Conservation (phyloP, 2,113 vertebrate species). For the Hydrolagus affinis region DNA sequence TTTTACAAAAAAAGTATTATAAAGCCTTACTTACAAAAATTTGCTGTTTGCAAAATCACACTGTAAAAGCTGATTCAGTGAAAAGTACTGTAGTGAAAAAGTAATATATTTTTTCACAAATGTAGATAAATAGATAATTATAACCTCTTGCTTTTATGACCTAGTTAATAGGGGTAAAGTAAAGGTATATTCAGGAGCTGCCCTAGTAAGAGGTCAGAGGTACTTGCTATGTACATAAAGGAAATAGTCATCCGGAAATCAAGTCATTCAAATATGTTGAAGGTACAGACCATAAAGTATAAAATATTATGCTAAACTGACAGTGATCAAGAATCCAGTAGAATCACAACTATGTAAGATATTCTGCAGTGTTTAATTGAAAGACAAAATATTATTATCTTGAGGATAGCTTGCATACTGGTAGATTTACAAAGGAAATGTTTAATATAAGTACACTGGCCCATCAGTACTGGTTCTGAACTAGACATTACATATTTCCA, state of each 20-base stretch:
- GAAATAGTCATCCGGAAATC: neutral
- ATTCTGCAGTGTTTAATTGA: slow-evolving; percentile 10
- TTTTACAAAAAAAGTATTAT: neutral
- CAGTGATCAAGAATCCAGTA: neutral
- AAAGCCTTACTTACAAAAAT: slow-evolving; percentile 23
- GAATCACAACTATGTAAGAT: neutral
- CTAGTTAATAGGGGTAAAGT: neutral
- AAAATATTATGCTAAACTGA: neutral
- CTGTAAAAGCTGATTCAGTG: slow-evolving; percentile 9
- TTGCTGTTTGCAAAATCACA: slow-evolving; percentile 15
- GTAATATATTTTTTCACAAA: slow-evolving; percentile 32
- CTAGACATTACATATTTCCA: neutral
- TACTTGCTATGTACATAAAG: neutral
- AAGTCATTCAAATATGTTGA: neutral
- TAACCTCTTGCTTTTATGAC: neutral
- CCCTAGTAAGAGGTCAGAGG: neutral
- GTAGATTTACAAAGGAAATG: slow-evolving; percentile 6
- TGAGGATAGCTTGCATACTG: neutral
- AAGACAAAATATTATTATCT: slow-evolving; percentile 1
- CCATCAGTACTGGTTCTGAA: neutral
- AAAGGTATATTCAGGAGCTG: neutral
- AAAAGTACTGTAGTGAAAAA: slow-evolving; percentile 20
- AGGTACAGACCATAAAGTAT: neutral
- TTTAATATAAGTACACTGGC: slow-evolving; percentile 16
- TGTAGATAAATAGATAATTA: slow-evolving; percentile 17